A percentile compares a stretch with the other conserved stretches of the same genome.
These are phyloP conservation scores for Heterocephalus glaber DNA, from an alignment of 2,113 vertebrate genomes.

Conservation along the genomic window DNA sequence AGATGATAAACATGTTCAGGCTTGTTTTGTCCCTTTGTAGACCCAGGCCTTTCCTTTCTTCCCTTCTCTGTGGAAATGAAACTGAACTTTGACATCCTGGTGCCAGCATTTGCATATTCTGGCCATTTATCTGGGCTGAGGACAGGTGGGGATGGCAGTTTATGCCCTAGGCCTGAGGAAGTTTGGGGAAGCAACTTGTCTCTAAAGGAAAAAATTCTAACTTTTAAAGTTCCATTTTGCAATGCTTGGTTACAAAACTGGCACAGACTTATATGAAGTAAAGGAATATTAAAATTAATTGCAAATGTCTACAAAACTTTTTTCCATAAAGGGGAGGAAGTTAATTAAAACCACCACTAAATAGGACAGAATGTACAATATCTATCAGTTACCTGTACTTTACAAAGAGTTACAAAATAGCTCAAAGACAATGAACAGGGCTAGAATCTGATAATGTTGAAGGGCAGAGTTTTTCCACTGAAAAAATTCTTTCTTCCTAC, in stretches of 20 bases:
- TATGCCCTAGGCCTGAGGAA: not conserved
- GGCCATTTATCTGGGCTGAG: not conserved
- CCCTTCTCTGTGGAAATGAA: not conserved
- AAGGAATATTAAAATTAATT: slow-evolving; percentile 20
- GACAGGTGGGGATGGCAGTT: not conserved
- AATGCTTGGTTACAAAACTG: not conserved
- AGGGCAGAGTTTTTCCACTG: not conserved
- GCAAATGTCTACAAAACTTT: slow-evolving; percentile 24
- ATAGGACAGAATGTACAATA: not conserved
- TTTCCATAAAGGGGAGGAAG: not conserved
- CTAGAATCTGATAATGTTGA: not conserved
- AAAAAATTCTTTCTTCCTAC: slow-evolving; percentile 4
- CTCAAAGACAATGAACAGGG: not conserved
- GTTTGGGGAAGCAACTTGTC: not conserved
- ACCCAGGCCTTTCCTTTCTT: not conserved
- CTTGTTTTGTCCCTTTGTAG: not conserved
- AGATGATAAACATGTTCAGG: not conserved
- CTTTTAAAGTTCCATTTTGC: not conserved
- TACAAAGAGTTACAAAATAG: not conserved
- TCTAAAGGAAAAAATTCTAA: not conserved
- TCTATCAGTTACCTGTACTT: not conserved
- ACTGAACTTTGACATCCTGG: not conserved
- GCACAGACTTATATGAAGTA: slow-evolving; percentile 11
- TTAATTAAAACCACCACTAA: slow-evolving; percentile 34
- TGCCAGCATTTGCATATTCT: not conserved